phyloP scores from a whole-genome alignment of 35 echinoderm and acorn worm genomes.

The Ophioderma brevispina region DNA sequence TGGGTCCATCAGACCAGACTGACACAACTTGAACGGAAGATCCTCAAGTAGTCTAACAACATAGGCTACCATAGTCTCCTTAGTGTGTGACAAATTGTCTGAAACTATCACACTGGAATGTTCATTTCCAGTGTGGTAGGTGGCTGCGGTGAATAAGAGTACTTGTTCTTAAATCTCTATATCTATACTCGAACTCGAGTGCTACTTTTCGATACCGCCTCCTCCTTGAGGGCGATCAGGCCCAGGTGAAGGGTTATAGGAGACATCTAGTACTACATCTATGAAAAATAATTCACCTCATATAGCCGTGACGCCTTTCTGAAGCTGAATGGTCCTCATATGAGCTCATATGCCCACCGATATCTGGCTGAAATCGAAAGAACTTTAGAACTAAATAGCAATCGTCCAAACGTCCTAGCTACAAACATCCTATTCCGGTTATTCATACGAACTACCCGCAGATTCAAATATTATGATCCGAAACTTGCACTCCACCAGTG shows the following conservation, averaged over 20 bases:
- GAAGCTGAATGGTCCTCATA: too few species aligned
- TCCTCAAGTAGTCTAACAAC: conserved; percentile 15
- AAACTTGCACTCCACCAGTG: too few species aligned
- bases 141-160: conserved; percentile 46
- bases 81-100: conserved; percentile 25
- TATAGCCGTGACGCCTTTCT: too few species aligned
- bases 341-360: too few species aligned
- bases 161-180: too few species aligned
- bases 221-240: conserved; percentile 27
- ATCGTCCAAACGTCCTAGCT: neutral
- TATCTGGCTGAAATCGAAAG: too few species aligned
- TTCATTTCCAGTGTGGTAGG: conserved; percentile 13
- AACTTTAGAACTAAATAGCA: conserved; percentile 39
- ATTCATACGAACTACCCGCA: too few species aligned
- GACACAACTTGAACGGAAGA: conserved; percentile 11
- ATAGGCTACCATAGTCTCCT: conserved; percentile 40
- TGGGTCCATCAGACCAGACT: conserved; percentile 60
- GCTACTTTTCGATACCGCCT: conserved; percentile 50
- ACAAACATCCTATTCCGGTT: too few species aligned
- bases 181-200: too few species aligned
- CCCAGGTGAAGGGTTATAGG: conserved; percentile 63
- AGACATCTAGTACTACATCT: too few species aligned
- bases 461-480: too few species aligned
- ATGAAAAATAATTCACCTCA: too few species aligned
- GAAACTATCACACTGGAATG: conserved; percentile 37